Conservation (phyloP, 2,888 invertebrate genomes). For the Therioaphis trifolii region DNA sequence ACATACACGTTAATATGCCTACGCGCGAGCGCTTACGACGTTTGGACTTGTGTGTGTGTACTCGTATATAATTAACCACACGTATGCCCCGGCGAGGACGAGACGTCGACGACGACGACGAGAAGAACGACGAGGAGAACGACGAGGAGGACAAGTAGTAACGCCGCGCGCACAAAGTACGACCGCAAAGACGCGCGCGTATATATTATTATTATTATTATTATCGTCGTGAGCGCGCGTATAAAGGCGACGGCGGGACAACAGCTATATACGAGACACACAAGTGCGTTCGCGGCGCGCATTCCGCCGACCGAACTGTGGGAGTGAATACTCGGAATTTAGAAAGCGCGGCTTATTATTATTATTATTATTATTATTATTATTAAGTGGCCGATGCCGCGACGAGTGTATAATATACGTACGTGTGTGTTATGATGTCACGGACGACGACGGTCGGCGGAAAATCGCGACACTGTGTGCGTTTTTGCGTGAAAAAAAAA, state of each 20-base stretch:
- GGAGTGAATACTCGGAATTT: constrained; percentile 26
- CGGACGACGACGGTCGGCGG: constrained; percentile 3
- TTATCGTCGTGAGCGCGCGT: too few species aligned
- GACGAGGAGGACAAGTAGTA: neutral
- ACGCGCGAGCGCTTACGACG: too few species aligned
- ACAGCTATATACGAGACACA: neutral
- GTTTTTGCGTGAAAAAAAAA: too few species aligned
- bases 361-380: too few species aligned
- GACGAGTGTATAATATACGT: too few species aligned
- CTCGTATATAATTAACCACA: neutral
- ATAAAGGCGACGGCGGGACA: too few species aligned
- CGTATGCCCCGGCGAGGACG: too few species aligned
- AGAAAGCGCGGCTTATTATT: too few species aligned
- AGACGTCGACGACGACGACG: neutral
- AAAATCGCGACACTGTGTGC: too few species aligned
- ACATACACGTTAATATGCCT: too few species aligned
- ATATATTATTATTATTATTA: too few species aligned
- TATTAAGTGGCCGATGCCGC: neutral
- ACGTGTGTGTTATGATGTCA: too few species aligned
- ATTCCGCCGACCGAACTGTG: constrained; percentile 25
- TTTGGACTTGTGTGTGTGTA: neutral
- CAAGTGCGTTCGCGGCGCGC: neutral
- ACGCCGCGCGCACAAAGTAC: neutral
- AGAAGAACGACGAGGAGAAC: neutral
- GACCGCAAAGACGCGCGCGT: neutral